Conservation (phyloP, 2,888 invertebrate genomes). For the Ferdinandea cuprea region DNA sequence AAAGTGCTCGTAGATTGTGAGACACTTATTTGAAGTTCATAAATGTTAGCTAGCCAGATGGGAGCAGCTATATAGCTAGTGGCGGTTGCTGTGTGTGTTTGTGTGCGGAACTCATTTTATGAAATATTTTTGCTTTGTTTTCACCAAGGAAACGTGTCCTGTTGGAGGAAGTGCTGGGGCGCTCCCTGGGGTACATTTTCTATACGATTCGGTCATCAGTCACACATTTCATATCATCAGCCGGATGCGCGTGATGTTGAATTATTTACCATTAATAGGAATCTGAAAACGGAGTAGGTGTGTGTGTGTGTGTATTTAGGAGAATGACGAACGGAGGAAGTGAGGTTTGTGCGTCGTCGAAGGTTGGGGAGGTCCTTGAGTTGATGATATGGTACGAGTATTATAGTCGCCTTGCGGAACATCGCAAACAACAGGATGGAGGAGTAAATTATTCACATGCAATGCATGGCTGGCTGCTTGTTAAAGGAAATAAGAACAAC, state of each 20-base stretch:
- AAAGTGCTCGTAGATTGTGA: constrained; percentile 28
- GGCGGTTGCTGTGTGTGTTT: neutral
- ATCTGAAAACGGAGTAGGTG: neutral
- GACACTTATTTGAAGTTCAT: constrained; percentile 43
- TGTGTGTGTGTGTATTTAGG: neutral
- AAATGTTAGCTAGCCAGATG: constrained; percentile 32
- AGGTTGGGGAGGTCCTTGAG: constrained; percentile 8
- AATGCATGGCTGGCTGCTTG: constrained; percentile 36
- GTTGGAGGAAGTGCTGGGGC: neutral
- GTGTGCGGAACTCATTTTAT: neutral
- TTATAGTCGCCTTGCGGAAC: too few species aligned
- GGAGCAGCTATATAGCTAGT: neutral
- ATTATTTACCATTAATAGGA: constrained; percentile 61
- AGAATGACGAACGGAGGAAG: neutral
- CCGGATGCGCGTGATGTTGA: constrained; percentile 62
- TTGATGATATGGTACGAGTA: constrained; percentile 5
- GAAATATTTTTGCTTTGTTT: constrained; percentile 32
- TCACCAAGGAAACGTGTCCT: constrained; percentile 48
- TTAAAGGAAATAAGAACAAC: constrained; percentile 25
- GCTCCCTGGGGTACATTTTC: constrained; percentile 14
- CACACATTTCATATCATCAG: constrained; percentile 50
- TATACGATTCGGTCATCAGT: constrained; percentile 15
- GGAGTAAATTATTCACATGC: constrained; percentile 61
- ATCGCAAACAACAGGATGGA: constrained; percentile 28
- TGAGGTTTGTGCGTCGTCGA: neutral